These are phyloP conservation scores for Gymnothorax javanicus DNA, from an alignment of 2,797 vertebrate species.

Conservation along the genomic window DNA sequence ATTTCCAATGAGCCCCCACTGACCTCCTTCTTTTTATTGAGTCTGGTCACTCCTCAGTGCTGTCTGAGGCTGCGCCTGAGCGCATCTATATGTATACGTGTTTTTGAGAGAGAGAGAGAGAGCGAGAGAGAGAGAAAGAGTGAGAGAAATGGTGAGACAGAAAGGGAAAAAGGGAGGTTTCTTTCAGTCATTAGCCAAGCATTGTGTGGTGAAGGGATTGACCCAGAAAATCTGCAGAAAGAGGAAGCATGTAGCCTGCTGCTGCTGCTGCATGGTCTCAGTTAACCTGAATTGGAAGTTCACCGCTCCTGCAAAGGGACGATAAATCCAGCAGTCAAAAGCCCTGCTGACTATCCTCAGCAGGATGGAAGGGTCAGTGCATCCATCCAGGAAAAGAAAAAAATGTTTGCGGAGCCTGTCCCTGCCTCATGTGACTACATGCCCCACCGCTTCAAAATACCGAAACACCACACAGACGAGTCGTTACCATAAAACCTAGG, in stretches of 20 bases:
- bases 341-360: neutral
- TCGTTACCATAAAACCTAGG: neutral
- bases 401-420: slow-evolving; percentile 5
- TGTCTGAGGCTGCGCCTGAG: neutral
- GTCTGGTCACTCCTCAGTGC: slow-evolving; percentile 1
- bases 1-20: neutral
- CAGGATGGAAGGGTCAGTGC: neutral
- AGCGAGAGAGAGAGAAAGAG: neutral
- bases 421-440: neutral
- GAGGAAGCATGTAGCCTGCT: neutral
- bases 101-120: neutral
- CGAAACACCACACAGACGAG: neutral
- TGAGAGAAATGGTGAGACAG: neutral
- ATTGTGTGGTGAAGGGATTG: neutral
- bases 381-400: neutral
- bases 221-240: slow-evolving; percentile 8
- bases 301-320: neutral
- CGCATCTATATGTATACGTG: neutral
- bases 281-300: slow-evolving; percentile 11
- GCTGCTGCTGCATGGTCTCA: slow-evolving; percentile 5
- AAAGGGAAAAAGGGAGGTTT: neutral
- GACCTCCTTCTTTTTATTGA: slow-evolving; percentile 2
- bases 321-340: slow-evolving; percentile 13
- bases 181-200: neutral
- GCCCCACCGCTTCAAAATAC: neutral